Percentiles rank a stretch among this genome's conserved stretches.
Conservation (phyloP, 2,797 vertebrate genomes). For the Melanogrammus aeglefinus region DNA sequence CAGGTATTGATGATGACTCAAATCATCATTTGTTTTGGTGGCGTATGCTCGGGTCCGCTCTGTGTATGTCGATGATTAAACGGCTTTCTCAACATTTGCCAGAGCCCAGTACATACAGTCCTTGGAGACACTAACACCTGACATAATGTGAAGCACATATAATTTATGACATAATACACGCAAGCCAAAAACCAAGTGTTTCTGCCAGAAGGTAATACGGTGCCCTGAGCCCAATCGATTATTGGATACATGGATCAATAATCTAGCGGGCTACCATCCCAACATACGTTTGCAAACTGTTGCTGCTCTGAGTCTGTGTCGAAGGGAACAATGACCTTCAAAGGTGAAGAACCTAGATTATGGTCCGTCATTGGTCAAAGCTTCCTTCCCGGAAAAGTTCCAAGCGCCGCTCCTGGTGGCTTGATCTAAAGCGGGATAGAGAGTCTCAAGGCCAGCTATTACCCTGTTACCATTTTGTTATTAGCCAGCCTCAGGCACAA, state of each 20-base stretch:
- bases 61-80: background rate
- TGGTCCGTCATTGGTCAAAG: background rate
- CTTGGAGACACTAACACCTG: background rate
- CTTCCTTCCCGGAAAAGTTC: conserved; percentile 3
- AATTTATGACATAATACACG: background rate
- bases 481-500: conserved; percentile 50
- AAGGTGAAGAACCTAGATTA: background rate
- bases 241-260: background rate
- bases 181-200: background rate
- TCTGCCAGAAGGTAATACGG: background rate
- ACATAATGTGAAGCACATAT: background rate
- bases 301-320: background rate
- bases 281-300: background rate
- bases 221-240: background rate
- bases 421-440: conserved; percentile 9
- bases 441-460: conserved; percentile 49
- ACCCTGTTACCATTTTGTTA: conserved; percentile 46
- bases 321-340: background rate
- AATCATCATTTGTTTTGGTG: conserved; percentile 16
- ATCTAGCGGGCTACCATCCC: background rate
- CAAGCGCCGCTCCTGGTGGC: background rate
- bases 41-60: background rate
- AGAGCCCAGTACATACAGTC: background rate
- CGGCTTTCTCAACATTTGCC: background rate
- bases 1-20: conserved; percentile 35